Evolutionary conservation across 2,888 invertebrate species (phyloP), one percentile per base, ranked within the genome.

Genomic region (Phlogophora meticulosa): DNA sequence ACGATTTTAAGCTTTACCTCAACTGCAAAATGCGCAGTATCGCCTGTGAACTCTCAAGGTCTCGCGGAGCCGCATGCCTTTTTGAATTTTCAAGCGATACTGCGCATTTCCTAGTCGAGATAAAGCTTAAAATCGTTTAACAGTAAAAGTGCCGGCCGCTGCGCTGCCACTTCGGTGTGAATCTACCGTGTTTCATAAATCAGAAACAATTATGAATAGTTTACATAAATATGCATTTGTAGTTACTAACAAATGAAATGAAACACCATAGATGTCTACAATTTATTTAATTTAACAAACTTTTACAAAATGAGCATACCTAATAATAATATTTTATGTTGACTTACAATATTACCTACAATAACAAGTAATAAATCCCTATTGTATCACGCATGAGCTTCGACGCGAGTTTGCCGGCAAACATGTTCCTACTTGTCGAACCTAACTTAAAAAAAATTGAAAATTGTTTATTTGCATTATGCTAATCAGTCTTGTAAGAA

Each of bases 201-300:
- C 43, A 45, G 43, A 45, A 45, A 45, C 43, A 45, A 45, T 45
- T 46, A 46, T 46, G 45, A 46, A 46, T 46, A 46, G 45, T 46
- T 46, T 46, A 46, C 45, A 46, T 46, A 46, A 46, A 46, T 46
- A 46, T 46, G 45, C 45, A 46, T 46, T 46, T 46, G 45, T 46
- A 46, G 45, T 46, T 46, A 46, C 45, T 46, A 46, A 46, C 45
- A 46, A 46, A 46, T 46, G 45, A 55, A 55, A 55, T 42, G 22
- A 55, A 55, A 55, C 55, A 28, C 55, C 55, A 55, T 43, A 53
- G 53, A 53, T 53, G 40, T 53, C 40, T 55, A 55, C 36, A 42
- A 28, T 42, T 42, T 55, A 52, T 51, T 51, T n/a, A n/a, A n/a
- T n/a, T n/a, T n/a, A n/a, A n/a, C n/a, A n/a, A n/a, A n/a, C n/a